phyloP scores from a whole-genome alignment of 2,888 invertebrate species.

The Epirrhoe alternata region DNA sequence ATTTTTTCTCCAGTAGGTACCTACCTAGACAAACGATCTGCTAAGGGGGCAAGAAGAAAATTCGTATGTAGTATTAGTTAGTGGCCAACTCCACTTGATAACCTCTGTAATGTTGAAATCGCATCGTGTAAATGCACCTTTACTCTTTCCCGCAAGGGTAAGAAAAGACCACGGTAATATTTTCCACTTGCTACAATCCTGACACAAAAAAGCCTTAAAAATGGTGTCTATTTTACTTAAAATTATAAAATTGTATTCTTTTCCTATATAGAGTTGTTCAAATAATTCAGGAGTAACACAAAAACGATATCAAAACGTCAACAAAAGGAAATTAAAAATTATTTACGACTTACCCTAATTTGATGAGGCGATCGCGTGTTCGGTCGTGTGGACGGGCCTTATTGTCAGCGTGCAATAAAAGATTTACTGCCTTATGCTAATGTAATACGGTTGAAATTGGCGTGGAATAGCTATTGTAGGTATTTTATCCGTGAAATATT shows the following conservation, averaged over 20 bases:
- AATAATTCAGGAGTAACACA: slow-evolving; percentile 5
- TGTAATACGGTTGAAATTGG: slow-evolving; percentile 37
- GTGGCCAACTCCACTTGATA: too few species aligned
- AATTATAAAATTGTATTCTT: neutral
- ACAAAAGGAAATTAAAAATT: slow-evolving; percentile 46
- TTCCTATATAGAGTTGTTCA: neutral
- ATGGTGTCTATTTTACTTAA: too few species aligned
- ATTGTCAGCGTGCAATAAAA: slow-evolving; percentile 16
- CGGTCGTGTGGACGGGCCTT: slow-evolving; percentile 22
- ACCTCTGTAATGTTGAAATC: too few species aligned
- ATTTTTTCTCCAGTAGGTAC: too few species aligned
- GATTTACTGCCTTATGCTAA: slow-evolving; percentile 34
- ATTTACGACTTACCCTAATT: slow-evolving; percentile 44
- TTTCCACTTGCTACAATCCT: too few species aligned
- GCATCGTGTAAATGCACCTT: too few species aligned
- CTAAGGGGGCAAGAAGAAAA: too few species aligned
- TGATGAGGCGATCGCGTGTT: slow-evolving; percentile 44
- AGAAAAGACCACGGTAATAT: too few species aligned
- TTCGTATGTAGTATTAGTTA: too few species aligned
- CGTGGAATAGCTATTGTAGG: slow-evolving; percentile 25
- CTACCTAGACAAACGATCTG: too few species aligned
- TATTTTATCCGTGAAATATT: slow-evolving; percentile 57
- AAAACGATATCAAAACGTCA: slow-evolving; percentile 27
- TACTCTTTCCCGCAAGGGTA: too few species aligned
- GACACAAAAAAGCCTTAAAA: too few species aligned